Conservation (phyloP, 2,113 vertebrate genomes). For the Clarias gariepinus region DNA sequence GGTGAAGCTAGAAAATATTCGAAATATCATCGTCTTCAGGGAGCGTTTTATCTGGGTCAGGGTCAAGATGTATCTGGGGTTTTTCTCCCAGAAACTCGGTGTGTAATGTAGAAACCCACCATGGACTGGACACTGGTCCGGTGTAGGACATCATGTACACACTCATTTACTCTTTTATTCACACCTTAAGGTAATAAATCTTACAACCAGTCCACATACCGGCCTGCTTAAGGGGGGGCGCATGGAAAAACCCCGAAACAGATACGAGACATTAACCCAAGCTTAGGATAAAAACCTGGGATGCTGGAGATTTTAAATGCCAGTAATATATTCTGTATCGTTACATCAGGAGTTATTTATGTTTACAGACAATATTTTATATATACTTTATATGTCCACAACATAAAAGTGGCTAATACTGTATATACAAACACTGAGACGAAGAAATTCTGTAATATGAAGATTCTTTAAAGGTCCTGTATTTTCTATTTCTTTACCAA, state of each 20-base stretch:
- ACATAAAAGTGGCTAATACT: too few relatives aligned
- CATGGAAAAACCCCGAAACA: neutral
- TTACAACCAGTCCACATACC: neutral
- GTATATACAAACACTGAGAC: too few relatives aligned
- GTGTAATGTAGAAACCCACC: neutral
- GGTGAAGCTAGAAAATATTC: neutral
- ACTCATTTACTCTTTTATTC: neutral
- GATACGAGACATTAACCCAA: neutral
- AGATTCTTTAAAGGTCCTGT: too few relatives aligned
- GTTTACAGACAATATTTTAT: too few relatives aligned
- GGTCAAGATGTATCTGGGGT: neutral
- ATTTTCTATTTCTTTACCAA: too few relatives aligned
- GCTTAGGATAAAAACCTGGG: neutral
- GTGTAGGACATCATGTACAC: neutral
- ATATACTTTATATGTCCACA: neutral
- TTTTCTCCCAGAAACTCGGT: neutral
- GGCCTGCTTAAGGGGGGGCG: neutral
- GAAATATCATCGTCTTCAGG: neutral
- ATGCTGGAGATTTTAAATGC: neutral
- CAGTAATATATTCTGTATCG: neutral
- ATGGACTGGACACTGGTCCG: neutral
- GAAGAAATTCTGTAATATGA: too few relatives aligned
- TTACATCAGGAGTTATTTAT: neutral
- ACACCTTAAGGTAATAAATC: neutral
- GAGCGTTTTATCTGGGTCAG: neutral